These are phyloP conservation scores for Schizotus pectinicornis DNA, from an alignment of 2,888 invertebrate species.

Conservation along the genomic window DNA sequence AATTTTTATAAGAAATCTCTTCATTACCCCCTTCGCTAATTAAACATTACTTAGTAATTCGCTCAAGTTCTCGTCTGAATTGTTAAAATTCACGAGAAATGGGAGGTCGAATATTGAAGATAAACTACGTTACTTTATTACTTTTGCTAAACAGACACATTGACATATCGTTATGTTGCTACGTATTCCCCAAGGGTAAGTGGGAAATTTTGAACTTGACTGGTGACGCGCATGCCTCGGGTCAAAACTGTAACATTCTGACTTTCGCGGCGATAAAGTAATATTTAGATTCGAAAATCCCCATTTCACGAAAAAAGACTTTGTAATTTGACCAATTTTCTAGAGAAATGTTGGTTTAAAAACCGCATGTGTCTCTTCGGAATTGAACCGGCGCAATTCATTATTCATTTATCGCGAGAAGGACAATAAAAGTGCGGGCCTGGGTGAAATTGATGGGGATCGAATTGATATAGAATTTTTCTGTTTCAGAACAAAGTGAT, in stretches of 20 bases:
- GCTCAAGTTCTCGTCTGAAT: constrained; percentile 5
- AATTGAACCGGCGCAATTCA: too few species aligned
- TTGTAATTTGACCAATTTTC: too few species aligned
- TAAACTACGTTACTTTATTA: constrained; percentile 23
- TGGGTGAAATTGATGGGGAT: background rate
- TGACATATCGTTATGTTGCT: constrained; percentile 52
- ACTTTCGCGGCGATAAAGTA: too few species aligned
- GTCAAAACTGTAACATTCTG: background rate
- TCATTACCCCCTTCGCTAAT: constrained; percentile 4
- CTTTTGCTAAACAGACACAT: constrained; percentile 23
- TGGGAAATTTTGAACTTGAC: constrained; percentile 22
- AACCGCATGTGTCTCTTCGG: too few species aligned
- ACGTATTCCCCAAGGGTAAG: constrained; percentile 60
- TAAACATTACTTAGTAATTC: background rate
- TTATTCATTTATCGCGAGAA: background rate
- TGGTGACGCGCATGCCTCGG: constrained; percentile 11
- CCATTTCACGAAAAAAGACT: too few species aligned
- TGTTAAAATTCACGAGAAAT: constrained; percentile 3
- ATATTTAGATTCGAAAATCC: too few species aligned
- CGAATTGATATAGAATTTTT: constrained; percentile 29
- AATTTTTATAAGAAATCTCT: constrained; percentile 19
- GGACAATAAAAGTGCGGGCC: constrained; percentile 1
- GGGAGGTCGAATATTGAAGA: constrained; percentile 12
- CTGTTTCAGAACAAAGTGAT: constrained; percentile 68
- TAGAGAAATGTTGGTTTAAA: too few species aligned